phyloP scores from a whole-genome alignment of 2,113 vertebrate species.

The Podarcis cretensis region DNA sequence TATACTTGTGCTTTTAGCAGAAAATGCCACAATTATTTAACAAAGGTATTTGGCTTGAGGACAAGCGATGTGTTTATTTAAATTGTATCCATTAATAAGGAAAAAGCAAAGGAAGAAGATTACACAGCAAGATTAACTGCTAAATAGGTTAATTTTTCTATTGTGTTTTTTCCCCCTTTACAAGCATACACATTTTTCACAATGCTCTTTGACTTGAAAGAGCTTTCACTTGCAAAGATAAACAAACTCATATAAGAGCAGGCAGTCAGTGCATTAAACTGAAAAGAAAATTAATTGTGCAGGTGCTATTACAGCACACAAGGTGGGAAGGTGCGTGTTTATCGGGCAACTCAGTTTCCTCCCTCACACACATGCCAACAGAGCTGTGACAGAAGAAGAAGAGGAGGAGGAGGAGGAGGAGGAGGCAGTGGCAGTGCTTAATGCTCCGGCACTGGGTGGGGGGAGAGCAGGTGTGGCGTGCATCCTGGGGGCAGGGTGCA shows the following conservation, averaged over 20 bases:
- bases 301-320: background rate
- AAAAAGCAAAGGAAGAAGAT: slow-evolving; percentile 14
- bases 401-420: too few species aligned
- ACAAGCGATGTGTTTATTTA: background rate
- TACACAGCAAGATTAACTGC: background rate
- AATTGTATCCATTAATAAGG: background rate
- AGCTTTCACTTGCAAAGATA: background rate
- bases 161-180: background rate
- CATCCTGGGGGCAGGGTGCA: too few species aligned
- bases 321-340: background rate
- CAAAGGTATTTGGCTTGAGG: background rate
- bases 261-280: background rate
- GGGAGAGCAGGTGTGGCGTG: too few species aligned
- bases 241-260: background rate
- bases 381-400: background rate
- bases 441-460: too few species aligned
- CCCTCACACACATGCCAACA: too few species aligned
- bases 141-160: background rate
- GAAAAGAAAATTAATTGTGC: background rate
- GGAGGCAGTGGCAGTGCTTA: too few species aligned
- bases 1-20: background rate
- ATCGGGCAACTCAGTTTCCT: background rate
- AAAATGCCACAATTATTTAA: background rate
- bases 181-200: background rate
- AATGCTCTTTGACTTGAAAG: slow-evolving; percentile 14